Evolutionary conservation across 2,797 vertebrate genomes (phyloP), one percentile per base, ranked within the genome.

Genomic region (Prunella strophiata): DNA sequence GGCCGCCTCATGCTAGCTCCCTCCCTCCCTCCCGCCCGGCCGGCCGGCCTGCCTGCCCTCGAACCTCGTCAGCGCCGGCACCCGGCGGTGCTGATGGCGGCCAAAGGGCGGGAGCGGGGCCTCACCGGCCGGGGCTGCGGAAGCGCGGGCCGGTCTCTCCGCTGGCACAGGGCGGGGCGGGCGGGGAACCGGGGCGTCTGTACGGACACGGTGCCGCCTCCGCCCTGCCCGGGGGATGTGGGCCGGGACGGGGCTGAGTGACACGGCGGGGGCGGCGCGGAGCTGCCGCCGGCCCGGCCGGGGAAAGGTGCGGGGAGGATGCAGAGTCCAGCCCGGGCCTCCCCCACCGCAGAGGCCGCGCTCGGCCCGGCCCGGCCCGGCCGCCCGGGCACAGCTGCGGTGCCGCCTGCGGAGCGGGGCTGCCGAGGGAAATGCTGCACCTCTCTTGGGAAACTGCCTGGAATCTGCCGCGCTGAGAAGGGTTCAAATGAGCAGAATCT

Each of bases 291-390:
- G 21, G 9, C 36, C 30, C 20, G 29, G 75, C 7, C 7, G 4
- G 45, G 29, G 8, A 36, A 14, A 26, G 43, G 36, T 21, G 55
- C 30, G 38, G 30, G 13, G 4, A 3, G 25, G 16, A 8, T 13
- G 57, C 27, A 23, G 48, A n/a, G 34, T 5, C 9, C 26, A 2
- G 78, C 15, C 20, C 13, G 4, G 9, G 4, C 23, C 4, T 10
- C 1, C 9, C 2, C 1, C 5, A 5, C 16, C 11, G 36, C 52
- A 5, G 30, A 5, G n/a, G 34, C n/a, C 19, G 4, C 7, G 57
- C 57, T 10, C n/a, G 20, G 50, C 48, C 48, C 16, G 51, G 54
- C n/a, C 16, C 55, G 26, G 50, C 14, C 14, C 21, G 2, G 20
- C 15, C 12, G 20, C 7, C 18, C 7, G 34, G 23, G 20, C 19